Evolutionary conservation across 2,888 invertebrate species (phyloP), one percentile per base, ranked within the genome.

Genomic region (Pseudococcus jackbeardsleyi): DNA sequence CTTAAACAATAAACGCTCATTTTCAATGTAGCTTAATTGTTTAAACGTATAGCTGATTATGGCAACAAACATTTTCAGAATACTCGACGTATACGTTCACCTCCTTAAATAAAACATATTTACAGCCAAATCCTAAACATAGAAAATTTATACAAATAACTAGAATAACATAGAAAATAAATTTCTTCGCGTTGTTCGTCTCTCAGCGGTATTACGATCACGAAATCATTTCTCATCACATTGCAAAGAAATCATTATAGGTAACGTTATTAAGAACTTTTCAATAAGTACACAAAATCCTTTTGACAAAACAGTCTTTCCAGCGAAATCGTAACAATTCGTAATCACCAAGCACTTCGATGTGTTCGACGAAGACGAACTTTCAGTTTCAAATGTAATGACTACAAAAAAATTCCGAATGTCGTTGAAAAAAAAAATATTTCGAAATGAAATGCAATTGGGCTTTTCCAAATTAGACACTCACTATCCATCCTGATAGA

Each of bases 191-290:
- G 39, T 42, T 42, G 42, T 46, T 82, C 22, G 19, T 82, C 22
- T 46, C 46, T 42, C 42, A 42, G 42, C 42, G 26, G 26, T 42
- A 42, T 79, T 46, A n/a, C 42, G 42, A 46, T 79, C 12, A 0
- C 54, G 15, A 54, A 54, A 59, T 59, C n/a, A 8, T 82, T 19
- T 82, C 79, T 82, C 79, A 46, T 82, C 79, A 82, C 79, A 79
- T 33, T 46, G 79, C 79, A 82, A 82, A 82, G 79, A 82, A 82
- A 82, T 82, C 46, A 82, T 82, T 46, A 82, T 82, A 46, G 79
- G 79, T 82, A 82, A 82, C 79, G 19, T 82, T 82, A 82, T 82
- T 82, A 82, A 26, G 79, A 82, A 82, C 46, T 82, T 82, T 82
- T 11, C 79, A 12, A 46, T 82, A 19, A 46, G 39, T 42, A 42